Evolutionary conservation across 2,888 invertebrate genomes (phyloP), one percentile per base, ranked within the genome.

Genomic region (Micropterix aruncella): DNA sequence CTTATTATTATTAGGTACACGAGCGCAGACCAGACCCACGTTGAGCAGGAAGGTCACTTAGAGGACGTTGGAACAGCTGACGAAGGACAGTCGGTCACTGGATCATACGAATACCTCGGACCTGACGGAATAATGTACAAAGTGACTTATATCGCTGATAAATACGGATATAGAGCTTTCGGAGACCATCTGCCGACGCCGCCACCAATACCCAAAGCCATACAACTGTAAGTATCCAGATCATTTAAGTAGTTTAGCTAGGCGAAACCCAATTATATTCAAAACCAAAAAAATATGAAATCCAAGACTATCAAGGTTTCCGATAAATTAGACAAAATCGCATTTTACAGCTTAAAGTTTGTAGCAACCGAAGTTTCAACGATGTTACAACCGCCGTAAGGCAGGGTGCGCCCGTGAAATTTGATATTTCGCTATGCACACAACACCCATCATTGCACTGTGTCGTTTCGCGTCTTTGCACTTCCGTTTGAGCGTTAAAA

Each of bases 131-230:
- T 61, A 50, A 55, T 58, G 7, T 71, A 71, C 62, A 64, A 65
- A 1, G 65, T 66, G 17, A 64, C 58, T 2, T 72, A 64, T 55
- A 68, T 63, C 60, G 71, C 71, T 18, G 72, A 71, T 50, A 56
- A 64, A 16, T 65, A 60, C 17, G 72, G 72, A 1, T 72, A 55
- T 63, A 68, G 69, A 43, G 68, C 71, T 0, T 58, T 49, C 16
- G 72, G 71, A 2, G 67, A 63, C 45, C 72, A 72, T 46, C 53
- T 72, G 18, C 72, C 72, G 3, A 65, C 59, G 3, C 60, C 70
- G 2, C 65, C 65, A 0, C 64, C 69, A 1, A 56, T 62, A n/a
- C 66, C 66, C 2, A 52, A 60, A 1, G 63, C 60, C 38, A 62
- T 65, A 39, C 65, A 67, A 45, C 57, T 62, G 71, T 71, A 58